Conservation (phyloP, 2,797 vertebrate genomes). For the Sternarchorhynchus goeldii region DNA sequence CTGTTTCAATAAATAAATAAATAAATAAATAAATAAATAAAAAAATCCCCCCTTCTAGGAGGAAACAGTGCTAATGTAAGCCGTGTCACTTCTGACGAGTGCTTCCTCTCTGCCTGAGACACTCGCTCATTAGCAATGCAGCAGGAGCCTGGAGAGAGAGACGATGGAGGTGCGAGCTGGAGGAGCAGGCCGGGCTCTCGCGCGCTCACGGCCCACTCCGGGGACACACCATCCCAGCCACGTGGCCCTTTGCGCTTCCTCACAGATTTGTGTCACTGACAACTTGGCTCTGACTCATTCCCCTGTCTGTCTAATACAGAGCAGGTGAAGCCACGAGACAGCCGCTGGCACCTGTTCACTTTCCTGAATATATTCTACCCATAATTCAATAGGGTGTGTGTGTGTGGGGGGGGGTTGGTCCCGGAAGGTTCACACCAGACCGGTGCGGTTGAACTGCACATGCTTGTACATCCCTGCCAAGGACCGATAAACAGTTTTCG, state of each 20-base stretch:
- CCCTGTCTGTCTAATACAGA: slow-evolving; percentile 36
- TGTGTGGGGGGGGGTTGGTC: neutral
- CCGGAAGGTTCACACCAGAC: no score
- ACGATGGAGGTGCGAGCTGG: neutral
- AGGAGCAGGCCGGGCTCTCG: neutral
- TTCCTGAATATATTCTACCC: neutral
- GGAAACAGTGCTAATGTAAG: slow-evolving; percentile 33
- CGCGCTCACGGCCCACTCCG: slow-evolving; percentile 4
- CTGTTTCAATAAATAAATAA: slow-evolving; percentile 18
- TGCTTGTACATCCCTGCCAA: neutral
- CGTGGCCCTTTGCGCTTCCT: slow-evolving; percentile 36
- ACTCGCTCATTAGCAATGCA: slow-evolving; percentile 19
- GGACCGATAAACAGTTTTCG: slow-evolving; percentile 55
- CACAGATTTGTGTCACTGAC: slow-evolving; percentile 32
- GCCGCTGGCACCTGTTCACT: slow-evolving; percentile 31
- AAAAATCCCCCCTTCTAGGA: slow-evolving; percentile 14
- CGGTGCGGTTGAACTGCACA: neutral
- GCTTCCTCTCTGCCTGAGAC: neutral
- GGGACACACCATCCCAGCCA: slow-evolving; percentile 20
- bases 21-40: slow-evolving; percentile 24
- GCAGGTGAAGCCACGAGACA: slow-evolving; percentile 35
- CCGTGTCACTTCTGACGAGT: slow-evolving; percentile 24
- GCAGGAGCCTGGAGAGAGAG: slow-evolving; percentile 8
- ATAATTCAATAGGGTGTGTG: slow-evolving; percentile 35
- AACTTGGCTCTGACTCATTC: slow-evolving; percentile 51